Percentiles rank a stretch among this genome's conserved stretches.
Evolutionary conservation across 2,797 vertebrate genomes (phyloP).

Genomic region (Enteromius afrohamiltoni): DNA sequence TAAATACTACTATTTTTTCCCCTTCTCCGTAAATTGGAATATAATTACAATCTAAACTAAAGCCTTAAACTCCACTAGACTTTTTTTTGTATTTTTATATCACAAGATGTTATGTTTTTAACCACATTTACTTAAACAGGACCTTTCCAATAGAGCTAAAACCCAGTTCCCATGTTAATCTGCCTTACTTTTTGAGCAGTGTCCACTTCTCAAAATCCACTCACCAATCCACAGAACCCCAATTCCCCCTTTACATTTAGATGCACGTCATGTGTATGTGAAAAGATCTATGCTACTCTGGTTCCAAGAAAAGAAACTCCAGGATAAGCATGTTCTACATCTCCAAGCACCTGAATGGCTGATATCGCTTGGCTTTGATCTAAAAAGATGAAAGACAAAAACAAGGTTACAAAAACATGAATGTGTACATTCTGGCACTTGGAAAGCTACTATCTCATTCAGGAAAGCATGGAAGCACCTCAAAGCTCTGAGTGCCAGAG

Average conservation of each 20-base stretch:
- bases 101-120: neutral
- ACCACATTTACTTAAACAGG: too few species aligned
- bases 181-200: neutral
- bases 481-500: constrained; percentile 35
- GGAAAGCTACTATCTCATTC: constrained; percentile 23
- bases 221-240: neutral
- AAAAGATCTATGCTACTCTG: neutral
- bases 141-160: neutral
- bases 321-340: constrained; percentile 27
- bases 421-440: neutral
- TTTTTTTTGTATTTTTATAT: neutral
- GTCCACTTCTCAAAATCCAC: neutral
- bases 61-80: neutral
- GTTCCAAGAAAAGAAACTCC: constrained; percentile 29
- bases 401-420: neutral
- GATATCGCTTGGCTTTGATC: constrained; percentile 48
- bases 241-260: neutral
- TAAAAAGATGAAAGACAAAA: constrained; percentile 45
- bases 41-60: neutral
- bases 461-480: constrained; percentile 31
- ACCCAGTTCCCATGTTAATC: neutral
- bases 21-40: neutral
- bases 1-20: neutral
- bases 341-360: constrained; percentile 14
- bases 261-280: neutral